These are phyloP conservation scores for Seira ritae DNA, from an alignment of 2,888 invertebrate species.

Conservation along the genomic window DNA sequence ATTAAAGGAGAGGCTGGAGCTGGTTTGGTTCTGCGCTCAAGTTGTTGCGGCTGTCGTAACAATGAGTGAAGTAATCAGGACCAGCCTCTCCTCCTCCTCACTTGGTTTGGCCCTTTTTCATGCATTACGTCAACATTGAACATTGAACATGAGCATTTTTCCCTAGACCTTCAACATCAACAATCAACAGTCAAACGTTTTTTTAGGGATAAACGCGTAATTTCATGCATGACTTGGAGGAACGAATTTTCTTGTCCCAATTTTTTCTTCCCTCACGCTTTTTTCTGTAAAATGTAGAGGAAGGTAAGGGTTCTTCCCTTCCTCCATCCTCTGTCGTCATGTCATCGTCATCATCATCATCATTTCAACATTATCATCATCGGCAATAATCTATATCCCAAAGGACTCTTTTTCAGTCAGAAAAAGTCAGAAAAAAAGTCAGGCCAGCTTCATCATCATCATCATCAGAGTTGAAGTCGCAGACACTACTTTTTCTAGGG, in stretches of 20 bases:
- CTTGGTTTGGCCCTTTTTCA: background rate
- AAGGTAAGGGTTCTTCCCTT: conserved; percentile 27
- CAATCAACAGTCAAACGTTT: too few relatives aligned
- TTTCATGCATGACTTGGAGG: conserved; percentile 34
- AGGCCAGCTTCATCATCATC: too few relatives aligned
- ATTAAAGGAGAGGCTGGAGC: conserved; percentile 1
- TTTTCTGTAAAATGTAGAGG: conserved; percentile 20
- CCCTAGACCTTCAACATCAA: too few relatives aligned
- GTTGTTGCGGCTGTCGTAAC: background rate
- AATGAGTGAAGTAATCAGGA: background rate
- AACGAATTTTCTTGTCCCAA: conserved; percentile 13
- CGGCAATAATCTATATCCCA: conserved; percentile 28
- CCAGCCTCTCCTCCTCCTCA: too few relatives aligned
- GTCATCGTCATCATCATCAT: conserved; percentile 12
- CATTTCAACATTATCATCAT: conserved; percentile 17
- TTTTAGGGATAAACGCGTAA: background rate
- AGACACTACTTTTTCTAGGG: conserved; percentile 7
- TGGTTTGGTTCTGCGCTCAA: background rate
- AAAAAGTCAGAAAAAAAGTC: conserved; percentile 49
- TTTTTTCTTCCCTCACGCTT: conserved; percentile 10
- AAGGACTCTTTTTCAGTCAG: conserved; percentile 35
- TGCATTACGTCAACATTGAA: too few relatives aligned
- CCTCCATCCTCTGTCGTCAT: background rate
- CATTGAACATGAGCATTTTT: too few relatives aligned
- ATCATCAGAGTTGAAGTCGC: too few relatives aligned